Evolutionary conservation across 2,113 vertebrate species (phyloP), one percentile per base, ranked within the genome.

Genomic region (Lophura nycthemera): DNA sequence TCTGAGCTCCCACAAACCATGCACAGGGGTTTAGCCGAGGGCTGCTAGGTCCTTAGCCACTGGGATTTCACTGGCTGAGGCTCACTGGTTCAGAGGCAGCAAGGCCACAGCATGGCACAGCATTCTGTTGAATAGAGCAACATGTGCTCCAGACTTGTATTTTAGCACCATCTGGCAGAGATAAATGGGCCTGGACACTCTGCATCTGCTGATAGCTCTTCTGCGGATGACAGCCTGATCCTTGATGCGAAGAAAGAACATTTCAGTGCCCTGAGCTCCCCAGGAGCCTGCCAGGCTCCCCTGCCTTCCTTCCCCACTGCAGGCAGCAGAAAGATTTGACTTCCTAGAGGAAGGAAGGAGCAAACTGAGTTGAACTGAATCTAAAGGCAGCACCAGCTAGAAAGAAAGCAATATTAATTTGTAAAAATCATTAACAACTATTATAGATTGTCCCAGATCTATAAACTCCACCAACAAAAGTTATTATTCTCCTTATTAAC

Each of bases 101-200:
- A 30, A 91, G 79, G 72, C 82, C 91, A 83, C 87, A 88, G 90
- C 59, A 74, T 73, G 95, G 96, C 88, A 95, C 29, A 71, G 77
- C 91, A 88, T 94, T 95, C 81, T 86, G 52, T 75, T 95, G 85
- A 97, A 95, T 78, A 88, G 83, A 83, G 96, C 94, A 95, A 95
- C 93, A 92, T 82, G 93, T 95, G 94, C 80, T 92, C 54, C 0
- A 0, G 73, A 91, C 73, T 48, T 81, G 76, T 5, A 75, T 94
- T 90, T 93, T 83, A 94, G 76, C 83, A 97, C 95, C 95, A 97
- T 96, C 95, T 97, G 96, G 83, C 95, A 95, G 54, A 95, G 88
- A 93, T 78, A 94, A 97, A 96, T 90, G 70, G 75, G 69, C 73
- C 72, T 78, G 95, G 95, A 93, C 93, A 95, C 40, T 73, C 67